Base-by-base conservation (phyloP, 2,888 invertebrate species). In the Lamellibrachia satsuma region DNA sequence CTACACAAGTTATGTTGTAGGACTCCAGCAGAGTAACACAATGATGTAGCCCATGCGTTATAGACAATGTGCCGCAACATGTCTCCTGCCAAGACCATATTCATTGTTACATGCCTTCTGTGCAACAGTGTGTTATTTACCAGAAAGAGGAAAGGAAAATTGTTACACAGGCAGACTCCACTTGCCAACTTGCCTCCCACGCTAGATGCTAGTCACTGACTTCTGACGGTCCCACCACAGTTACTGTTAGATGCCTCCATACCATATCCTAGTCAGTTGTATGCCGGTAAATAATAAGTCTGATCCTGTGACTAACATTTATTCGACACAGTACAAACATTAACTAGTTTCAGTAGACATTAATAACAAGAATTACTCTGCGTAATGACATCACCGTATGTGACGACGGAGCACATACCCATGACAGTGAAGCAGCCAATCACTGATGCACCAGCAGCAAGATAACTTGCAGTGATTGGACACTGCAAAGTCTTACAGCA, bases 251-350 rank as follows among this genome's bases (percentile, higher is more conserved):
- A 22, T 22, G 57, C 57, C 57, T 57, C 57, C 7, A 22, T 22
- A 75, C 75, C 15, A 75, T 75, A 75, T 75, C 15, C 75, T 75
- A 75, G 75, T 15, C 75, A 75, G 22, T 15, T 75, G 57, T 8
- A 2, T 22, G 22, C 75, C 75, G 22, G 75, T 75, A 11, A 75
- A 75, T 75, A 75, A 75, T 22, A 75, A 75, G 75, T 6, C 75
- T 75, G 75, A 75, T 0, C 75, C 75, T 75, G 75, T 75, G 75
- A 75, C 75, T 75, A 75, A 75, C 75, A 75, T 75, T 75, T 75
- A 75, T 75, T 75, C 75, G 75, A 75, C 75, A 75, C 75, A 75
- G 75, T 75, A 75, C 75, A 75, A 75, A 75, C 75, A 75, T 75
- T 75, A 75, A 75, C 75, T 75, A 75, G 75, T 75, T 75, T 15